Percentiles rank a stretch among this genome's conserved stretches.
Conservation (phyloP, 2,797 vertebrate genomes). For the Sebastes oblongus region DNA sequence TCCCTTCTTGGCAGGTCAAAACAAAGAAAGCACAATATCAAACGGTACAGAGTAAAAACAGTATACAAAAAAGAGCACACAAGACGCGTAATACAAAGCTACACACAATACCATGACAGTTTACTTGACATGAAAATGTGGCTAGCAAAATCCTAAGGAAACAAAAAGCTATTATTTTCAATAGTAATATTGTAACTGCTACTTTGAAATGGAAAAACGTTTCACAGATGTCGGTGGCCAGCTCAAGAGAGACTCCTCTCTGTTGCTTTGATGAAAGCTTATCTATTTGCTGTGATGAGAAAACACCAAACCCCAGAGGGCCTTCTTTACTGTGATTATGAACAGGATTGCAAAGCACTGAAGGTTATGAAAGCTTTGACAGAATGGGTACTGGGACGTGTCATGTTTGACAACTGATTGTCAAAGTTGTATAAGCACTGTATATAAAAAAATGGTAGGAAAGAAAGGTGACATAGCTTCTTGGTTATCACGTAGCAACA, state of each 20-base stretch:
- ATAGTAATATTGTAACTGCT: not conserved
- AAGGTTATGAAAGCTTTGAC: slow-evolving; percentile 2
- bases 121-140: not conserved
- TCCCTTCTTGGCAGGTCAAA: not conserved
- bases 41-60: not conserved
- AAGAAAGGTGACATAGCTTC: not conserved
- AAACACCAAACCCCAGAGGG: slow-evolving; percentile 7
- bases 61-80: not conserved
- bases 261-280: slow-evolving; percentile 11
- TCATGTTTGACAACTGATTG: not conserved
- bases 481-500: not conserved
- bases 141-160: not conserved
- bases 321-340: slow-evolving; percentile 11
- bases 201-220: not conserved
- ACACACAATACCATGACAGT: not conserved
- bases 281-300: slow-evolving; percentile 18
- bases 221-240: not conserved
- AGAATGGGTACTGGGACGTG: not conserved
- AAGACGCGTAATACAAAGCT: not conserved
- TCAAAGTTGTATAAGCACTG: not conserved
- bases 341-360: not conserved
- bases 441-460: not conserved
- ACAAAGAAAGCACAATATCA: not conserved
- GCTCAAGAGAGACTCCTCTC: not conserved
- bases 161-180: not conserved